Percentiles rank a stretch among this genome's conserved stretches.
Conservation (phyloP, 2,888 invertebrate genomes). For the Eupelmus urozonus region DNA sequence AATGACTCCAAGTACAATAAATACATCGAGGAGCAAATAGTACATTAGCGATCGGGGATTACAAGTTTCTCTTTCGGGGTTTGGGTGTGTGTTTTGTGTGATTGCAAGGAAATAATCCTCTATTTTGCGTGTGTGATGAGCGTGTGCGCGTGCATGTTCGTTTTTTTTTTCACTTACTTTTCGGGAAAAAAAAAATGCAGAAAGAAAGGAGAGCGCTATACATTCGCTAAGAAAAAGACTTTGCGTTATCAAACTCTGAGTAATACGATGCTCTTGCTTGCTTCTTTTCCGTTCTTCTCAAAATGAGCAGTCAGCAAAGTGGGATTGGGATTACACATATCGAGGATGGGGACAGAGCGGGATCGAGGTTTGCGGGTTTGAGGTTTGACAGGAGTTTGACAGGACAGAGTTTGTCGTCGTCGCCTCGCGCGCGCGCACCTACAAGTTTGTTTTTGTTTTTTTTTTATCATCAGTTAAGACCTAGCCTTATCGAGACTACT, state of each 20-base stretch:
- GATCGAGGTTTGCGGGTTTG: not conserved
- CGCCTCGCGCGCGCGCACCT: constrained; percentile 57
- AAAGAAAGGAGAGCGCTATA: constrained; percentile 45
- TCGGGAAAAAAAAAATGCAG: constrained; percentile 42
- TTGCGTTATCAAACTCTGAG: constrained; percentile 1
- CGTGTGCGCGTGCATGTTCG: constrained; percentile 54
- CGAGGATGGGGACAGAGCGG: constrained; percentile 16
- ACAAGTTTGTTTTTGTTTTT: constrained; percentile 55
- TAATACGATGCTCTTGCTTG: constrained; percentile 6
- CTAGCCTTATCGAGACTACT: constrained; percentile 60
- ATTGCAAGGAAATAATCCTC: constrained; percentile 26
- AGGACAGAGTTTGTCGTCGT: constrained; percentile 46
- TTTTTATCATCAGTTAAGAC: constrained; percentile 55
- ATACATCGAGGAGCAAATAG: constrained; percentile 63
- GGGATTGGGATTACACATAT: constrained; percentile 12
- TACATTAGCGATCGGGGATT: constrained; percentile 54
- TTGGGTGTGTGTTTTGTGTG: not conserved
- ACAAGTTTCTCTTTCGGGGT: constrained; percentile 19
- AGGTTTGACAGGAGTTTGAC: constrained; percentile 50
- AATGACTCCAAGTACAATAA: constrained; percentile 66
- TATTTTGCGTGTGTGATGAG: constrained; percentile 41
- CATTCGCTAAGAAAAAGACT: constrained; percentile 24
- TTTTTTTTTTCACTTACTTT: constrained; percentile 11
- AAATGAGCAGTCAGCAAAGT: constrained; percentile 33
- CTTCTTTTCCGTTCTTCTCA: constrained; percentile 25